Conservation (phyloP, 92 coral and sea anemone species). For the Palythoa grandiflora region DNA sequence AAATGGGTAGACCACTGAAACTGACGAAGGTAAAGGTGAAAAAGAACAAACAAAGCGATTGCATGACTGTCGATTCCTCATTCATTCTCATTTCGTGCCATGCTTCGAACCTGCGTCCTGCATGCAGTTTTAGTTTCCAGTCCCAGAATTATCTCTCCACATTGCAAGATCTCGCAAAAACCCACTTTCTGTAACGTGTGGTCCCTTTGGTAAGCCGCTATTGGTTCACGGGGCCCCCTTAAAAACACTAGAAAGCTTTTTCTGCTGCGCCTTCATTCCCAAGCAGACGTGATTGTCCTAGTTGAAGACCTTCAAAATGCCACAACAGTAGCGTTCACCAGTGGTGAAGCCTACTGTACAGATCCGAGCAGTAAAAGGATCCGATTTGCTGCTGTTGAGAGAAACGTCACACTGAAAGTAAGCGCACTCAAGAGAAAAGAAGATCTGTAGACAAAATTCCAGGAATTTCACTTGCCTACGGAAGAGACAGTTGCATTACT, state of each 20-base stretch:
- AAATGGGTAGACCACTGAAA: too few relatives aligned
- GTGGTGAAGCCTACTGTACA: constrained; percentile 32
- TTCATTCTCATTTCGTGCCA: constrained; percentile 1
- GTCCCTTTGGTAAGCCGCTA: constrained; percentile 1
- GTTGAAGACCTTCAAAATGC: constrained; percentile 35
- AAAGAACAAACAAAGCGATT: too few relatives aligned
- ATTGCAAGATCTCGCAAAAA: constrained; percentile 25
- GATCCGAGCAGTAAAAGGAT: constrained; percentile 26
- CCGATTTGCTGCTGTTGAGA: constrained; percentile 13
- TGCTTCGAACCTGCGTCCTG: constrained; percentile 37
- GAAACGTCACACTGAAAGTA: not conserved
- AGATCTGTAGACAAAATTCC: not conserved
- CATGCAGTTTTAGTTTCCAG: constrained; percentile 46
- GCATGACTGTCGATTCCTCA: not conserved
- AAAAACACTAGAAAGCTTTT: not conserved
- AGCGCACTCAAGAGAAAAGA: constrained; percentile 25
- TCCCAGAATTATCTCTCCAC: constrained; percentile 35
- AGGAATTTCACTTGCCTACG: not conserved
- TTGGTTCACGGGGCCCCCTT: not conserved
- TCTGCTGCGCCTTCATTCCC: constrained; percentile 50
- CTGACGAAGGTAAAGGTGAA: too few relatives aligned
- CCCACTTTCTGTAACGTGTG: not conserved
- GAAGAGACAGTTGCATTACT: constrained; percentile 18
- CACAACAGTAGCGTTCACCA: constrained; percentile 20
- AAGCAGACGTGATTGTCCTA: constrained; percentile 42